phyloP scores from a whole-genome alignment of 2,888 invertebrate species.

The Opisthograptis luteolata region DNA sequence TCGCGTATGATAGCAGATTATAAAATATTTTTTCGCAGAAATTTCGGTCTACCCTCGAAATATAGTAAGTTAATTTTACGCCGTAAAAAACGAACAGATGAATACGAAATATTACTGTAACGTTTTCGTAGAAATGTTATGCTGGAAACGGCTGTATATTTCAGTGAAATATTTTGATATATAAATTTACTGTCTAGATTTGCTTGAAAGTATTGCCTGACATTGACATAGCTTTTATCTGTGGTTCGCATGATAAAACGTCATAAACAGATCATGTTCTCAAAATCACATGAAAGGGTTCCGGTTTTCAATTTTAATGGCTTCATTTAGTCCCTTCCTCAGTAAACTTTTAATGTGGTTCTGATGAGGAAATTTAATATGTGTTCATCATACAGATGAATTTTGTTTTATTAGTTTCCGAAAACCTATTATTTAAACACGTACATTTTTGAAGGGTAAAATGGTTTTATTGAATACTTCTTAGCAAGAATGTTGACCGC shows the following conservation, averaged over 20 bases:
- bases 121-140: too few relatives aligned
- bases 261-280: constrained; percentile 14
- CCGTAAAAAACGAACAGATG: too few relatives aligned
- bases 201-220: background rate
- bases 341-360: background rate
- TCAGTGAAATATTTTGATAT: too few relatives aligned
- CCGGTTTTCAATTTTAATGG: constrained; percentile 3
- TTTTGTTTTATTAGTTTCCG: background rate
- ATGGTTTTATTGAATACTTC: too few relatives aligned
- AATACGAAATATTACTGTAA: too few relatives aligned
- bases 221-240: background rate
- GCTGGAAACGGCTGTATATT: too few relatives aligned
- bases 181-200: background rate
- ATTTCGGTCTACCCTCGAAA: too few relatives aligned
- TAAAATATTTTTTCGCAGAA: too few relatives aligned
- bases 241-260: constrained; percentile 8
- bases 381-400: too few relatives aligned
- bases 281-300: constrained; percentile 17
- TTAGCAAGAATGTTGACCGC: too few relatives aligned
- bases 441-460: background rate
- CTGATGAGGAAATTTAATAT: too few relatives aligned
- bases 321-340: constrained; percentile 9
- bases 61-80: too few relatives aligned
- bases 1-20: background rate
- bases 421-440: background rate